These are phyloP conservation scores for Sialis lutaria DNA, from an alignment of 2,888 invertebrate genomes.

Conservation along the genomic window DNA sequence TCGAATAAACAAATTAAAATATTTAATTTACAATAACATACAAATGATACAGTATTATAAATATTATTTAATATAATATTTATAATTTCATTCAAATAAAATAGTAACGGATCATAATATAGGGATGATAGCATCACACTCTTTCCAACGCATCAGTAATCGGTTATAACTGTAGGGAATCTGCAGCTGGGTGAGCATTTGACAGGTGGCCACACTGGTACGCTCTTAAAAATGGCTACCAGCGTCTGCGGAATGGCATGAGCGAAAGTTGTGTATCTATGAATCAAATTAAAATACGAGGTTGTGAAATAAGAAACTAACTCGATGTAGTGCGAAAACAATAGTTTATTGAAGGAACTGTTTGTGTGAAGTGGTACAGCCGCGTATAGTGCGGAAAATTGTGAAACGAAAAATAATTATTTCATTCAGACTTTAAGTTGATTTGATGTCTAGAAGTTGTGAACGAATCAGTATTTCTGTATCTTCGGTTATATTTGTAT, in stretches of 20 bases:
- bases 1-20: no score
- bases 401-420: neutral
- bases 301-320: constrained; percentile 7
- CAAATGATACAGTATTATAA: no score
- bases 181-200: constrained; percentile 18
- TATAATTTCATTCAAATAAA: no score
- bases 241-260: constrained; percentile 6
- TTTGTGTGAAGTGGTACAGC: constrained; percentile 7
- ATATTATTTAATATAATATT: no score
- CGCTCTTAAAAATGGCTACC: constrained; percentile 26
- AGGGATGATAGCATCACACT: no score
- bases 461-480: no score
- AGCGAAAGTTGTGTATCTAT: constrained; percentile 7
- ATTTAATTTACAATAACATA: no score
- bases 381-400: neutral
- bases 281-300: constrained; percentile 3
- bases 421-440: no score
- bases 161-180: constrained; percentile 21
- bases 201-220: constrained; percentile 25
- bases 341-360: constrained; percentile 1
- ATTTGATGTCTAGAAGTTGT: no score
- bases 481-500: no score
- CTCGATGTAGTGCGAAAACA: constrained; percentile 3
- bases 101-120: no score
- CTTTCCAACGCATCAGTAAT: no score